Percentiles rank a stretch among this genome's conserved stretches.
Conservation (phyloP, 1,140 invertebrate genomes). For the Rhagoletis pomonella region DNA sequence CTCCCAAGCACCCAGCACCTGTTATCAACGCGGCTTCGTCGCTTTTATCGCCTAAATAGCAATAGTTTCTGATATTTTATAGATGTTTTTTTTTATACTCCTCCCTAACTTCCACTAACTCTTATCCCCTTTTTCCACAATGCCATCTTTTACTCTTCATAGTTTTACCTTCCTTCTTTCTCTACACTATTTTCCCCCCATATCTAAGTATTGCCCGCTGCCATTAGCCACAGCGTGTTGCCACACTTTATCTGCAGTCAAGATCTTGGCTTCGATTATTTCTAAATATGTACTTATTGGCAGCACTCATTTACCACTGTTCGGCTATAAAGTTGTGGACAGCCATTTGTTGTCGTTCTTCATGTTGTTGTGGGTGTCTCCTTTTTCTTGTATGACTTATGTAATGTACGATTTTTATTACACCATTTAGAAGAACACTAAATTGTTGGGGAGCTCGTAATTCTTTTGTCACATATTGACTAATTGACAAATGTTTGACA, state of each 20-base stretch:
- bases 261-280: background rate
- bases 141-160: background rate
- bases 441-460: slow-evolving; percentile 17
- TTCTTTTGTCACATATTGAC: slow-evolving; percentile 37
- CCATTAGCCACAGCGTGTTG: slow-evolving; percentile 10
- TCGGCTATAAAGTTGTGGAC: slow-evolving; percentile 10
- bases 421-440: background rate
- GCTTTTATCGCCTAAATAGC: background rate
- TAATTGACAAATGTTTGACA: slow-evolving; percentile 39
- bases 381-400: slow-evolving; percentile 2
- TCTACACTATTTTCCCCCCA: background rate
- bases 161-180: background rate
- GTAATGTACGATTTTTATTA: slow-evolving; percentile 18
- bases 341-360: slow-evolving; percentile 9
- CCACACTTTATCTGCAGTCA: slow-evolving; percentile 17
- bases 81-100: background rate
- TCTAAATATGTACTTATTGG: background rate
- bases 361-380: background rate
- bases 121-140: too few species aligned
- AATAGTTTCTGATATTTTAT: slow-evolving; percentile 24
- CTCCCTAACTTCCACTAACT: background rate
- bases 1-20: slow-evolving; percentile 6
- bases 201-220: background rate
- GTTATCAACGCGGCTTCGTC: slow-evolving; percentile 1
- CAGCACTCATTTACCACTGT: slow-evolving; percentile 27